These are phyloP conservation scores for Melieria omissa DNA, from an alignment of 2,888 invertebrate genomes.

Conservation along the genomic window DNA sequence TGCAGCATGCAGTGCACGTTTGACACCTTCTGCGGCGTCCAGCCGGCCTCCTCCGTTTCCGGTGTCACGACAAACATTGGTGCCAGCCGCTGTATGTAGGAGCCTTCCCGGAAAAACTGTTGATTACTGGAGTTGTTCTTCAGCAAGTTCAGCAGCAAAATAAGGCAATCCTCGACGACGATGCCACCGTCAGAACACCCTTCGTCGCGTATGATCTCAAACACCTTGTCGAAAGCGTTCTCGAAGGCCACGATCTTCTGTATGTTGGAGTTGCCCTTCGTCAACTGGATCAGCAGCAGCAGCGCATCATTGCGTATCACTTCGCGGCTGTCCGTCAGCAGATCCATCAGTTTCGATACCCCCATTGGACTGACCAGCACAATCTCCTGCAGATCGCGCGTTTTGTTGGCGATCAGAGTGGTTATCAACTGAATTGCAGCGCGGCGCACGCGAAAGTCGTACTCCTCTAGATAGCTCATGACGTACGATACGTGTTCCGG, in stretches of 20 bases:
- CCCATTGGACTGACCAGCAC: conserved; percentile 94
- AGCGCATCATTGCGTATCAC: conserved; percentile 95
- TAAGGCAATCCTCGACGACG: conserved; percentile 96
- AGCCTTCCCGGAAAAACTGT: conserved; percentile 98
- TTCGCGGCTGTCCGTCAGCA: conserved; percentile 92
- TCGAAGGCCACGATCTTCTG: conserved; percentile 99
- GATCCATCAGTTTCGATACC: conserved; percentile 96
- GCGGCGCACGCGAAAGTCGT: conserved; percentile 92
- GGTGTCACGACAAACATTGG: conserved; percentile 87
- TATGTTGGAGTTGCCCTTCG: conserved; percentile 90
- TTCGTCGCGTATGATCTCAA: conserved; percentile 92
- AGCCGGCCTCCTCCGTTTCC: conserved; percentile 78
- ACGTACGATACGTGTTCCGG: conserved; percentile 85
- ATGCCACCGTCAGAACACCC: conserved; percentile 96
- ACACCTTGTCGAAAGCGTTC: conserved; percentile 95
- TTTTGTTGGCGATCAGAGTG: conserved; percentile 85
- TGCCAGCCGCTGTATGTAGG: conserved; percentile 89
- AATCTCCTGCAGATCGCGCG: conserved; percentile 88
- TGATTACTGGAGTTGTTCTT: conserved; percentile 97
- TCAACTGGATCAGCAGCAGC: conserved; percentile 89
- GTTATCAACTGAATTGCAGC: conserved; percentile 90
- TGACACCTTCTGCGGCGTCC: conserved; percentile 94
- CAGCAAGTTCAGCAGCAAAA: conserved; percentile 91
- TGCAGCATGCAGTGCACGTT: conserved; percentile 94
- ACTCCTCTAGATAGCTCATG: conserved; percentile 89